Evolutionary conservation across 2,797 vertebrate genomes (phyloP).

Genomic region (Coendou prehensilis): DNA sequence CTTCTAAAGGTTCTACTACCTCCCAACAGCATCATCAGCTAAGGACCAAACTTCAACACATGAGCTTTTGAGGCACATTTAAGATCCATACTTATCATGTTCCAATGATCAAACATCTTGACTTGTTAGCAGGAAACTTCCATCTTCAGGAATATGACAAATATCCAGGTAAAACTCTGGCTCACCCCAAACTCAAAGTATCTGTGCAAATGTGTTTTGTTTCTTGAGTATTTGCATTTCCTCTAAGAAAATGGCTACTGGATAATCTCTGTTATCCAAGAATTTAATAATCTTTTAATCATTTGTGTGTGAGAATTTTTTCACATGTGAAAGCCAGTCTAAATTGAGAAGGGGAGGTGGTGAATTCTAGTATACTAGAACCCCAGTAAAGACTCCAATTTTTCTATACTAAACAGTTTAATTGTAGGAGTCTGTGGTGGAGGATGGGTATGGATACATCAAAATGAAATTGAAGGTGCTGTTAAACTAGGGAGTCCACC

Average conservation of each 20-base stretch:
- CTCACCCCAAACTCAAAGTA: background rate
- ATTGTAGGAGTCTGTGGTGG: background rate
- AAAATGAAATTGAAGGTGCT: constrained; percentile 4
- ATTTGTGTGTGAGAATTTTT: constrained; percentile 17
- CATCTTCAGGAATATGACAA: background rate
- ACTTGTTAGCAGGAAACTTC: background rate
- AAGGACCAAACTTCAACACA: background rate
- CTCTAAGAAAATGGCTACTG: constrained; percentile 31
- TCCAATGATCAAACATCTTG: background rate
- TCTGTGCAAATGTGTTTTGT: background rate
- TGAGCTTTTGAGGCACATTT: background rate
- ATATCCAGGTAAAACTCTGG: background rate
- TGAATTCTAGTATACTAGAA: background rate
- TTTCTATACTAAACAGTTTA: constrained; percentile 8
- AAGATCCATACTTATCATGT: background rate
- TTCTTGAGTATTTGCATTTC: constrained; percentile 8
- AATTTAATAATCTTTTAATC: constrained; percentile 42
- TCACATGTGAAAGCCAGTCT: background rate
- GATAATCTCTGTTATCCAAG: background rate
- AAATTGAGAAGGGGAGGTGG: background rate
- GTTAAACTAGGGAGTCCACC: background rate
- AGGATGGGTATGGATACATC: background rate
- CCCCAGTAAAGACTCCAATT: background rate
- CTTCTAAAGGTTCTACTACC: background rate
- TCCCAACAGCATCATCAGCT: background rate